These are phyloP conservation scores for Coptodon bakossiorum DNA, from an alignment of 2,113 vertebrate genomes.

Conservation along the genomic window DNA sequence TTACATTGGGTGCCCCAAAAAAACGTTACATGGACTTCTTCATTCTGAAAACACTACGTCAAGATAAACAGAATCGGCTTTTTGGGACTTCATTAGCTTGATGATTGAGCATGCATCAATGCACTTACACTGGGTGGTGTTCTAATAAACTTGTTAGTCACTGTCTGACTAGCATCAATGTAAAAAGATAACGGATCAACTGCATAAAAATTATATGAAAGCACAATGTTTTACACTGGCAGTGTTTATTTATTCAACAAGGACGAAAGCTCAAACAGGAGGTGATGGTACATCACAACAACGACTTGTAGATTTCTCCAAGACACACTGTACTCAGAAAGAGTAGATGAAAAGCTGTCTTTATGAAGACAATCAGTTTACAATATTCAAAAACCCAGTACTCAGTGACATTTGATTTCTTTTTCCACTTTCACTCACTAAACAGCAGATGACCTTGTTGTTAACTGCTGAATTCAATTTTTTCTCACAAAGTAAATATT, in stretches of 20 bases:
- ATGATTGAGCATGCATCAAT: background rate
- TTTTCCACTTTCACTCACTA: background rate
- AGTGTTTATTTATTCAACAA: background rate
- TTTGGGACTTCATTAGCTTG: background rate
- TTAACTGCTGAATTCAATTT: background rate
- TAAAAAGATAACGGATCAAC: background rate
- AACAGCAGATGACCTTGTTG: background rate
- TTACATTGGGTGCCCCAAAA: background rate
- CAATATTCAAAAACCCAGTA: background rate
- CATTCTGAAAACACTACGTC: background rate
- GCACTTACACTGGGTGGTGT: background rate
- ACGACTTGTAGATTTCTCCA: conserved; percentile 15
- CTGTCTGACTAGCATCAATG: background rate
- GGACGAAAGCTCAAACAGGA: background rate
- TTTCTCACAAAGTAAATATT: background rate
- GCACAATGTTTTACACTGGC: background rate
- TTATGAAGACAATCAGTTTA: background rate
- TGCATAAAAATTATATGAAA: background rate
- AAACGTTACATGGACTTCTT: background rate
- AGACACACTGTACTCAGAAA: conserved; percentile 10
- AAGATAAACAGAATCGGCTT: background rate
- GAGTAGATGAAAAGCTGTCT: conserved; percentile 1
- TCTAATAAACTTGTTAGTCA: background rate
- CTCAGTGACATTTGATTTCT: background rate
- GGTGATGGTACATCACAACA: conserved; percentile 24